Evolutionary conservation across 2,797 vertebrate genomes (phyloP).

Genomic region (Benthosema pterotum): DNA sequence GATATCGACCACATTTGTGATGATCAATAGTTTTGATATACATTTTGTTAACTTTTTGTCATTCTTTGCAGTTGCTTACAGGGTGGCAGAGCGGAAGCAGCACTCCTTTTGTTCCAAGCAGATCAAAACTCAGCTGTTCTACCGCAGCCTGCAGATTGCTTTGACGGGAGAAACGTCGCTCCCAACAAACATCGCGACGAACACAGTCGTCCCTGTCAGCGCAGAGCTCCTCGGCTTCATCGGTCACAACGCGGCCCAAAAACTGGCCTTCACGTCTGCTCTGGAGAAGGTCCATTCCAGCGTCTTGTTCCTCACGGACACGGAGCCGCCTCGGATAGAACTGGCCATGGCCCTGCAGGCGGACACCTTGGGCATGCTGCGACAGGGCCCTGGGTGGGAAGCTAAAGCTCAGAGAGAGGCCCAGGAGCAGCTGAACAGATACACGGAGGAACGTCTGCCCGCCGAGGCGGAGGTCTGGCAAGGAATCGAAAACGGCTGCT

Average conservation of each 20-base stretch:
- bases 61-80: slow-evolving; percentile 45
- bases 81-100: slow-evolving; percentile 45
- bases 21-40: neutral
- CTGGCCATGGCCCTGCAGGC: slow-evolving; percentile 48
- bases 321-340: slow-evolving; percentile 12
- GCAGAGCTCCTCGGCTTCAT: slow-evolving; percentile 34
- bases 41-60: neutral
- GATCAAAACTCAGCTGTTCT: slow-evolving; percentile 43
- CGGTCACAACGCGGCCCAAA: slow-evolving; percentile 17
- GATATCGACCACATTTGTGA: no score
- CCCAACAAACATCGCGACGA: slow-evolving; percentile 24
- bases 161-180: slow-evolving; percentile 39
- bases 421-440: slow-evolving; percentile 39
- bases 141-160: slow-evolving; percentile 43
- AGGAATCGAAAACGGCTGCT: slow-evolving; percentile 25
- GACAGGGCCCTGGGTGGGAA: slow-evolving; percentile 53
- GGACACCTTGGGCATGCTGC: slow-evolving; percentile 39
- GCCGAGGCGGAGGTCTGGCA: slow-evolving; percentile 52
- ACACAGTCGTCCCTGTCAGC: slow-evolving; percentile 29
- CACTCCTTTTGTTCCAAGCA: slow-evolving; percentile 38
- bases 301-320: slow-evolving; percentile 22
- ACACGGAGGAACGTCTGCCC: slow-evolving; percentile 17
- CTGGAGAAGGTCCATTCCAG: slow-evolving; percentile 38
- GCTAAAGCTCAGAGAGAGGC: slow-evolving; percentile 26
- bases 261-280: slow-evolving; percentile 35